Evolutionary conservation across 2,797 vertebrate species (phyloP), one percentile per base, ranked within the genome.

Genomic region (Chanos chanos): DNA sequence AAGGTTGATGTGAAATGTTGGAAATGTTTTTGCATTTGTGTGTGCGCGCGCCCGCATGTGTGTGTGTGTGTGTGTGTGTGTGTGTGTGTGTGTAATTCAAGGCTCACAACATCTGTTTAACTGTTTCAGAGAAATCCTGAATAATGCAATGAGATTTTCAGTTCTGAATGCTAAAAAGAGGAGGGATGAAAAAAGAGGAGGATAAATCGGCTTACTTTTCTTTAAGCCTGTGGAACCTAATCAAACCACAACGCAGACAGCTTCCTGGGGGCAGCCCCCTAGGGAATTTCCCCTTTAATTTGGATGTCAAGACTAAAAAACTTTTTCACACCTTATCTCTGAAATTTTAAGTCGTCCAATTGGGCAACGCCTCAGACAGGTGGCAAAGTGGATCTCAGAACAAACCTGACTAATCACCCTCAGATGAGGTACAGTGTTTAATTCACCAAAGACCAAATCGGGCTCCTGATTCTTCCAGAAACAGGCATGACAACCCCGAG

Each of bases 131-230:
- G 57, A 68, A 75, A 75, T 75, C 25, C 52, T 41, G 58, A 68
- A 72, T 43, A 75, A 73, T 61, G 68, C 51, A 55, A 31, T 54
- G 56, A 51, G 55, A 81, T 73, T 80, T 36, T 40, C 37, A 74
- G 72, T 64, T 82, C 82, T 79, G 66, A 68, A 81, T 63, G 61
- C 63, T 74, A 72, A 77, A 70, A 77, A 59, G 54, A 33, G 55
- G 27, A 50, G 64, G 27, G 55, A 15, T 31, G 56, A 12, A 12
- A 73, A 73, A 43, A 60, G 62, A 72, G 36, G 59, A 81, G 70
- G 76, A 83, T 75, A 83, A 85, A 86, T 83, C 76, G 63, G 83
- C 82, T 87, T 88, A 85, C 51, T 79, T 77, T 73, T 24, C 79
- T 72, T 74, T 83, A 83, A 83, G 77, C 80, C 83, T 31, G 65